A percentile compares a stretch with the other conserved stretches of the same genome.
Conservation (phyloP, 1,140 invertebrate species). For the Aphaenogaster rudis region DNA sequence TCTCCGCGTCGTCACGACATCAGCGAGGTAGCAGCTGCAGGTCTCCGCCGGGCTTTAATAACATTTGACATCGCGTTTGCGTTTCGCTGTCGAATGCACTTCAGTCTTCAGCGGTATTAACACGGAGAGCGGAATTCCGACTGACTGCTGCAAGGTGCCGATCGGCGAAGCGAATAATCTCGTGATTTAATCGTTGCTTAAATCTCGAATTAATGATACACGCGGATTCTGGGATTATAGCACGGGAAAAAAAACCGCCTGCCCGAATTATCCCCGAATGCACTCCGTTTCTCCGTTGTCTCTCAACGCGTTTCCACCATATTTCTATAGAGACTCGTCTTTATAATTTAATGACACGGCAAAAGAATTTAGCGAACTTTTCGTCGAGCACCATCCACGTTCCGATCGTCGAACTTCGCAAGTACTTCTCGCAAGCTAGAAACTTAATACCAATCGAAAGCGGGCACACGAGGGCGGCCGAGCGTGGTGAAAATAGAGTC, state of each 20-base stretch:
- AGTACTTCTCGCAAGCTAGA: conserved; percentile 5
- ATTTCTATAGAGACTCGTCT: background rate
- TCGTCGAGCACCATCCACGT: conserved; percentile 3
- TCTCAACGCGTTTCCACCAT: background rate
- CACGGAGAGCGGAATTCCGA: conserved; percentile 37
- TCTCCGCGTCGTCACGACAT: background rate
- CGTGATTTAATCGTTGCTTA: conserved; percentile 20
- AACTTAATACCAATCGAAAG: conserved; percentile 57
- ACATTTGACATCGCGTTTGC: conserved; percentile 45
- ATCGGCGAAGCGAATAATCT: conserved; percentile 20
- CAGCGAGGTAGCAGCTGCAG: conserved; percentile 11
- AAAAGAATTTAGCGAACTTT: conserved; percentile 1
- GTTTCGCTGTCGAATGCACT: conserved; percentile 23
- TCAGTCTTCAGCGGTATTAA: conserved; percentile 16
- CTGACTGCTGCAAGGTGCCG: conserved; percentile 1
- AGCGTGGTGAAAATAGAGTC: conserved; percentile 55
- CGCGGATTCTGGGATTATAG: background rate
- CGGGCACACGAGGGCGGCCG: background rate
- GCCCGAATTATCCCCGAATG: background rate
- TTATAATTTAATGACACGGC: conserved; percentile 24
- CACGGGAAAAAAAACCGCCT: background rate
- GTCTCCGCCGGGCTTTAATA: conserved; percentile 43
- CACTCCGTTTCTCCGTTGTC: background rate
- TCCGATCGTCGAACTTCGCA: conserved; percentile 32
- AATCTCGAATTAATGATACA: background rate